phyloP scores from a whole-genome alignment of 2,113 vertebrate genomes.

The Pseudopodoces humilis region DNA sequence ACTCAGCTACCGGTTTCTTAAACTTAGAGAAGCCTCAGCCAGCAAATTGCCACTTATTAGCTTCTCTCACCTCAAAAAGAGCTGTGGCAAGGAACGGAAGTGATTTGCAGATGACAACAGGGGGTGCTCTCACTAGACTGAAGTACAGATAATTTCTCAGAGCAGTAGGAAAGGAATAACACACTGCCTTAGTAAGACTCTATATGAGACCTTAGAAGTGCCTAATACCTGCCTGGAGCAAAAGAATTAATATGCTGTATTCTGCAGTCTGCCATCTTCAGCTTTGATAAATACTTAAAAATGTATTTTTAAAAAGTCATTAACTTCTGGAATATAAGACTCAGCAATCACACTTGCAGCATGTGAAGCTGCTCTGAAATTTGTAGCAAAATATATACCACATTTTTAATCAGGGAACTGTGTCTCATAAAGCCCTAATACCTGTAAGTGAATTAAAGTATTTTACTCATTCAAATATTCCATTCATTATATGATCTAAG shows the following conservation, averaged over 20 bases:
- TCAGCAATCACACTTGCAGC: constrained; percentile 67
- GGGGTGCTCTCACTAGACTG: constrained; percentile 82
- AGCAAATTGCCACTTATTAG: constrained; percentile 82
- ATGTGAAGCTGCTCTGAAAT: constrained; percentile 69
- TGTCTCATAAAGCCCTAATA: constrained; percentile 75
- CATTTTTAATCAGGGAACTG: constrained; percentile 77
- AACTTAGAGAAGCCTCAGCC: constrained; percentile 68
- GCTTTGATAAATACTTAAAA: constrained; percentile 88
- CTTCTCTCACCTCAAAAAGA: constrained; percentile 82
- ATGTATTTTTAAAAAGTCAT: constrained; percentile 85
- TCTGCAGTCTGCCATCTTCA: constrained; percentile 77
- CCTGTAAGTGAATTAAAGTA: constrained; percentile 74
- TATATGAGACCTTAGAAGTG: constrained; percentile 82
- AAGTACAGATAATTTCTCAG: constrained; percentile 78
- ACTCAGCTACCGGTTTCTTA: constrained; percentile 58
- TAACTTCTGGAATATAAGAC: constrained; percentile 77
- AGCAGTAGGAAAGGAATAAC: constrained; percentile 81
- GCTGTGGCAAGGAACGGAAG: constrained; percentile 75
- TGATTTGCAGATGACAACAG: constrained; percentile 83
- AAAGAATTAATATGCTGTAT: constrained; percentile 83
- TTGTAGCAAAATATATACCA: constrained; percentile 75
- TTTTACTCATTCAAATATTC: constrained; percentile 74
- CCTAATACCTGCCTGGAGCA: constrained; percentile 84
- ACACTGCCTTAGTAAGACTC: constrained; percentile 72
- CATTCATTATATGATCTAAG: constrained; percentile 72